A percentile compares a stretch with the other conserved stretches of the same genome.
Conservation (phyloP, 2,888 invertebrate species). For the Leptopilina syphax region DNA sequence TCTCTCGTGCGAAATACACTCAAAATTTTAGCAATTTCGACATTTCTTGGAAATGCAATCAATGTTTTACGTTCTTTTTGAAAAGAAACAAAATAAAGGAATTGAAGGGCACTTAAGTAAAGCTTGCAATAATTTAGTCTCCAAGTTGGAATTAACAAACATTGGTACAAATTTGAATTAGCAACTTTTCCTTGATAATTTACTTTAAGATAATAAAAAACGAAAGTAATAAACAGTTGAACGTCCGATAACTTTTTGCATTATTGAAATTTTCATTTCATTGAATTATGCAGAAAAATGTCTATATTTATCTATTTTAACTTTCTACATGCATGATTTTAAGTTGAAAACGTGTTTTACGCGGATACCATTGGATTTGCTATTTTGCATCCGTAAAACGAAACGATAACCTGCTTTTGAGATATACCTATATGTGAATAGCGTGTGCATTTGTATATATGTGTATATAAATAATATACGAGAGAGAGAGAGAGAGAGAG, state of each 20-base stretch:
- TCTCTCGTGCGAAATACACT: too few relatives aligned
- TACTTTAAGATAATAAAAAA: too few relatives aligned
- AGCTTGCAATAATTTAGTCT: too few relatives aligned
- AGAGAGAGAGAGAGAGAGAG: not conserved
- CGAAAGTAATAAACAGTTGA: not conserved
- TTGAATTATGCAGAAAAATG: not conserved
- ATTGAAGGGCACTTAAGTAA: too few relatives aligned
- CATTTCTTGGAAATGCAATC: too few relatives aligned
- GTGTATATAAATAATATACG: not conserved
- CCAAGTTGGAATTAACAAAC: too few relatives aligned
- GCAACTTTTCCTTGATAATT: too few relatives aligned
- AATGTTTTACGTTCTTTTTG: too few relatives aligned
- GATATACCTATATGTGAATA: not conserved
- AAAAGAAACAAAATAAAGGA: too few relatives aligned
- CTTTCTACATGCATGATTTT: slow-evolving; percentile 24
- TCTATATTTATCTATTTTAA: not conserved
- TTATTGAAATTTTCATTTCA: slow-evolving; percentile 1
- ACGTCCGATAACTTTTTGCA: not conserved
- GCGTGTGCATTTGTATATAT: not conserved
- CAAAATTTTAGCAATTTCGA: too few relatives aligned
- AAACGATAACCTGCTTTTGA: slow-evolving; percentile 30
- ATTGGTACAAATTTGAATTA: too few relatives aligned
- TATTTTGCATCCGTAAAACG: slow-evolving; percentile 36
- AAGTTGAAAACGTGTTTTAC: slow-evolving; percentile 36
- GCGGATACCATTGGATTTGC: slow-evolving; percentile 25